A percentile compares a stretch with the other conserved stretches of the same genome.
Evolutionary conservation across 2,113 vertebrate genomes (phyloP).

Genomic region (Shinisaurus crocodilurus): DNA sequence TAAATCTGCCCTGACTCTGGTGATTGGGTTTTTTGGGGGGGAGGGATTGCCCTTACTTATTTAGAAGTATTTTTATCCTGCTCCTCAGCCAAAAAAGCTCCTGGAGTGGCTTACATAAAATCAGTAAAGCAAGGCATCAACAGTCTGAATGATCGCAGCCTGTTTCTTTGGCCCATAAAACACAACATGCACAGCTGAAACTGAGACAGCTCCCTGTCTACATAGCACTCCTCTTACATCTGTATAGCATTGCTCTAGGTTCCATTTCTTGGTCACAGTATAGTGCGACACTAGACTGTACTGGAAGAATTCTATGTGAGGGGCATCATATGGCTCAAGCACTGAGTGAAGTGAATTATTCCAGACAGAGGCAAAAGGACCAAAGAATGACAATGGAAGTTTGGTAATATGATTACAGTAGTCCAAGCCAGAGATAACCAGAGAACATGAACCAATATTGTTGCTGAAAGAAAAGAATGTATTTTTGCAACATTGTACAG

Average conservation of each 20-base stretch:
- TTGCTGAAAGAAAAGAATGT: neutral
- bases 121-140: neutral
- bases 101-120: no score
- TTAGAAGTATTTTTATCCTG: no score
- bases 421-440: neutral
- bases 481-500: neutral
- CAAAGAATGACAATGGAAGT: neutral
- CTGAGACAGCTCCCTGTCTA: neutral
- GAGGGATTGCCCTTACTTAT: no score
- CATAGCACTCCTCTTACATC: neutral
- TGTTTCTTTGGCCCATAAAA: neutral
- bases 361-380: neutral
- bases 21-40: neutral
- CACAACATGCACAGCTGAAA: neutral
- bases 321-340: neutral
- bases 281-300: neutral
- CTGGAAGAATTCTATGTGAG: neutral
- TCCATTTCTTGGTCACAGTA: neutral
- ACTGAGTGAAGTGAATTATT: neutral
- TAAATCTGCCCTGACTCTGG: neutral
- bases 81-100: no score
- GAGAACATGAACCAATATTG: neutral
- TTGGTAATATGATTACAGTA: neutral
- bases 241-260: neutral
- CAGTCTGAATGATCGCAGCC: neutral